Evolutionary conservation across 2,888 invertebrate species (phyloP).

Genomic region (Lepidocyrtoides sp.): DNA sequence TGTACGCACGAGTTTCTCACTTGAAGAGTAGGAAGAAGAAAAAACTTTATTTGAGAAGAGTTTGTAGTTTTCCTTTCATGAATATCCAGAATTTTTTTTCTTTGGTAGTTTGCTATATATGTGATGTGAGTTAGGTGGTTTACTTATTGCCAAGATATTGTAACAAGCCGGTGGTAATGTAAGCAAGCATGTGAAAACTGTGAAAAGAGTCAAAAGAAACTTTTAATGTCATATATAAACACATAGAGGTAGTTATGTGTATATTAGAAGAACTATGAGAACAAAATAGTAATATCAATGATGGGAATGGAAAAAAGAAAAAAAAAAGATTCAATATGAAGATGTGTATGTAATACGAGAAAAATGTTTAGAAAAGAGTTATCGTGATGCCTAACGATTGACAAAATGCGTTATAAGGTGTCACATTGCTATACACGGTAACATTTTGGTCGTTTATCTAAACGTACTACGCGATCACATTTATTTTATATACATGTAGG

Average conservation of each 20-base stretch:
- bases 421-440: not conserved
- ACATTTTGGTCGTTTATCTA: not conserved
- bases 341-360: slow-evolving; percentile 7
- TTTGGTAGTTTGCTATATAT: not conserved
- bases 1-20: not conserved
- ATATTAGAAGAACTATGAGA: not conserved
- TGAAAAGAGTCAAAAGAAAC: not conserved
- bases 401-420: not conserved
- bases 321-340: not conserved
- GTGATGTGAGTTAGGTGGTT: not conserved
- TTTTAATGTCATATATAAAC: slow-evolving; percentile 32
- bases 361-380: not conserved
- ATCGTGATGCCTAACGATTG: not conserved
- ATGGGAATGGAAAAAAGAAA: not conserved
- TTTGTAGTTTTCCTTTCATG: slow-evolving; percentile 14
- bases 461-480: too few relatives aligned
- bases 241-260: too few relatives aligned
- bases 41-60: slow-evolving; percentile 8
- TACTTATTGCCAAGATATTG: not conserved
- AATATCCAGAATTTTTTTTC: not conserved
- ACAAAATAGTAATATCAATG: slow-evolving; percentile 1
- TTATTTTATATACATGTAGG: too few relatives aligned
- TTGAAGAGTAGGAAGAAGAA: not conserved
- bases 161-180: slow-evolving; percentile 13
- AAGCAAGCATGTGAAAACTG: not conserved